Evolutionary conservation across 2,797 vertebrate genomes (phyloP), one percentile per base, ranked within the genome.

Genomic region (Kryptopterus vitreolus): DNA sequence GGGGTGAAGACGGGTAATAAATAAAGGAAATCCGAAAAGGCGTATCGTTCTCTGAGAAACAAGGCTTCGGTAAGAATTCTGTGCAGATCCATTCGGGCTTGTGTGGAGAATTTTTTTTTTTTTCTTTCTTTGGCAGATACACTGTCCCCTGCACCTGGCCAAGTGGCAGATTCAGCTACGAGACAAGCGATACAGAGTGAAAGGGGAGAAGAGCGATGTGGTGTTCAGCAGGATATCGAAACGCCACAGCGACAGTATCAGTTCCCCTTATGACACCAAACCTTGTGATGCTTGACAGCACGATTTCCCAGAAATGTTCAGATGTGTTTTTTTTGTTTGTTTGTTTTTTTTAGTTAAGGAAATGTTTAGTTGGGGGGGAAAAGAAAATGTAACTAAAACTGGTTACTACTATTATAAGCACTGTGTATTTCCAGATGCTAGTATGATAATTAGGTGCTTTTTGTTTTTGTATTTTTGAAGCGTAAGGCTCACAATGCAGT

Each of bases 61-160:
- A 1, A 18, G 7, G 22, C 24, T 75, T 53, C 26, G 12, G 26
- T 46, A 26, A 48, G 43, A 48, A 12, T 15, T 63, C 68, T n/a
- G 16, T 58, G 31, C 24, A 43, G 20, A 22, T 65, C 12, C 43
- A 8, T 38, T 57, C 35, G 53, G 22, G 29, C 72, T 13, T 31
- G 70, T 69, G n/a, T 69, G 26, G 82, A 91, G 87, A 11, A 89
- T 87, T 55, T 74, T 85, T 82, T 84, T 83, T 86, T 81, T 80
- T 78, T 85, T 80, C 86, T 85, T n/a, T 87, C 90, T 85, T 90
- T 85, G 87, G 82, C 92, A 95, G 94, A 91, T 94, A 85, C 90
- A 93, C 88, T 91, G 91, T 82, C 91, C 88, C 73, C 87, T 94
- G 85, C 90, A 91, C 80, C 87, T 94, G 88, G 90, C 90, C 24